Evolutionary conservation across 2,113 vertebrate species (phyloP).

Genomic region (Pedionomus torquatus): DNA sequence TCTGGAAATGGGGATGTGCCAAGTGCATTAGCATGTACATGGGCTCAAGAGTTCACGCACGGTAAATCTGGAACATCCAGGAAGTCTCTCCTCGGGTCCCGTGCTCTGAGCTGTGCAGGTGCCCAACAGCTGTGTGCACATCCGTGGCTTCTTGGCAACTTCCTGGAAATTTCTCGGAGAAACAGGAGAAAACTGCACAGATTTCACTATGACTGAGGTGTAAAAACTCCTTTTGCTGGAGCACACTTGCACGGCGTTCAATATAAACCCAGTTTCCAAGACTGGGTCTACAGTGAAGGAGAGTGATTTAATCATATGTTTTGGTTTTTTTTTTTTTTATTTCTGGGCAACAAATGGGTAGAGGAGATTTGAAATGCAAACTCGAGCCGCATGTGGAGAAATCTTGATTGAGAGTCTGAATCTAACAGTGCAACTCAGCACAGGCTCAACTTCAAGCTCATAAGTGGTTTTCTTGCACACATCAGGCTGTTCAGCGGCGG

Average conservation of each 20-base stretch:
- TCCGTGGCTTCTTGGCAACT: background rate
- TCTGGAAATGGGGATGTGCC: background rate
- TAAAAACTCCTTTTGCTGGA: background rate
- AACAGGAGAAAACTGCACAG: background rate
- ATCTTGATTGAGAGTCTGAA: background rate
- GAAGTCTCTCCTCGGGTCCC: background rate
- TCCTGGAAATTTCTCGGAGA: background rate
- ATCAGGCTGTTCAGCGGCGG: background rate
- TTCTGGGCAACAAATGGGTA: background rate
- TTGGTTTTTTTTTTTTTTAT: background rate
- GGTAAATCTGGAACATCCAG: background rate
- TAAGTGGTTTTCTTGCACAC: background rate
- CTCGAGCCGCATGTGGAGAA: background rate
- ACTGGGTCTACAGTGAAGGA: background rate
- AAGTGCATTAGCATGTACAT: background rate
- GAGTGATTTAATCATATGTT: background rate
- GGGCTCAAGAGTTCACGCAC: rapidly evolving
- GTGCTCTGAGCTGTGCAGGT: rapidly evolving
- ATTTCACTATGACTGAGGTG: background rate
- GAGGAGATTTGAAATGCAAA: background rate
- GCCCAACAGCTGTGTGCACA: background rate
- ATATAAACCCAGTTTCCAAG: background rate
- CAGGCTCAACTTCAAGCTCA: background rate
- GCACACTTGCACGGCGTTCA: no score
- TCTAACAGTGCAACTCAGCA: background rate